phyloP scores from a whole-genome alignment of 2,113 vertebrate genomes.

The Triplophysa rosa region DNA sequence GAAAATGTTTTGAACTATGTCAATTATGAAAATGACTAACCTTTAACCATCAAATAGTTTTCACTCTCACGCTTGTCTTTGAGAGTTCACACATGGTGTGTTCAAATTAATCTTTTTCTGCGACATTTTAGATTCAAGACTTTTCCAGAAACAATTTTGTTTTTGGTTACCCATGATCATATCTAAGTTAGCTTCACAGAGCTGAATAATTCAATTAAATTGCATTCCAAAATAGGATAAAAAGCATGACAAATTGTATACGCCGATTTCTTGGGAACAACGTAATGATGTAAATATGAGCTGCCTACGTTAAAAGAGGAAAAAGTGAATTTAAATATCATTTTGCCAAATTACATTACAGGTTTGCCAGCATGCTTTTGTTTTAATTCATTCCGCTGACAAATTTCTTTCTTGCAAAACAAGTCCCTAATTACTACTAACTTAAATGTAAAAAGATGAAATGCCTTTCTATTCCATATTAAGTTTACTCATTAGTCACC shows the following conservation, averaged over 20 bases:
- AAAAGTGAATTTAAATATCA: slow-evolving; percentile 1
- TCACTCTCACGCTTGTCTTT: slow-evolving; percentile 1
- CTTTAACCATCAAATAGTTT: slow-evolving; percentile 7
- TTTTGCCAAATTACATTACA: slow-evolving; percentile 15
- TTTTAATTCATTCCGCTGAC: slow-evolving; percentile 18
- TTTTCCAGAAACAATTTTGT: neutral
- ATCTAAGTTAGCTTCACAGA: neutral
- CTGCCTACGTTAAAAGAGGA: no score
- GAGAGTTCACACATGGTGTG: neutral
- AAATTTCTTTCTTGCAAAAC: slow-evolving; percentile 16
- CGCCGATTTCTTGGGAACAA: neutral
- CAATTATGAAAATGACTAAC: slow-evolving; percentile 17
- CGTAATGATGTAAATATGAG: neutral
- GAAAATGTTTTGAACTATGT: neutral
- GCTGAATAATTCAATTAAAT: neutral
- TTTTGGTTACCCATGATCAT: neutral
- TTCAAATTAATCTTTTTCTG: neutral
- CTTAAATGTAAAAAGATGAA: slow-evolving; percentile 35
- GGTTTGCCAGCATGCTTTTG: slow-evolving; percentile 15
- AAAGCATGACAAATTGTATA: neutral
- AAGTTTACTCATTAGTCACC: slow-evolving; percentile 29
- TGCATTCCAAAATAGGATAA: neutral
- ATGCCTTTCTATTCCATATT: slow-evolving; percentile 10
- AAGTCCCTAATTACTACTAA: slow-evolving; percentile 25
- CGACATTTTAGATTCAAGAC: slow-evolving; percentile 1